Conservation (phyloP, 2,888 invertebrate genomes). For the Polydrusus cervinus region DNA sequence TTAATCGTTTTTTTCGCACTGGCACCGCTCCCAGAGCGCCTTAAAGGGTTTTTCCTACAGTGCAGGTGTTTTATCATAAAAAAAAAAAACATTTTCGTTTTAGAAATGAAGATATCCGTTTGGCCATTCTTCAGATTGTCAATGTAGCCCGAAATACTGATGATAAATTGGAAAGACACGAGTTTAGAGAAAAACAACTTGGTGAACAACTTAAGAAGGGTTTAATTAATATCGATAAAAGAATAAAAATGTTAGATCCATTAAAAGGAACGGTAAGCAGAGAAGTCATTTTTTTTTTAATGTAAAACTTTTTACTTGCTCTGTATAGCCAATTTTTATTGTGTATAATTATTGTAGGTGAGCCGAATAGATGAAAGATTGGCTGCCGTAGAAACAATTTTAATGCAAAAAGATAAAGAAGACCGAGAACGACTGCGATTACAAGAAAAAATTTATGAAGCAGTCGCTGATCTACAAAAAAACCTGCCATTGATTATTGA, state of each 20-base stretch:
- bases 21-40: too few species aligned
- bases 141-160: conserved; percentile 86
- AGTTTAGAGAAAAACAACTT: conserved; percentile 84
- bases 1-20: too few species aligned
- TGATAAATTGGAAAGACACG: conserved; percentile 89
- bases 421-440: conserved; percentile 78
- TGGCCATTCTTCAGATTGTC: conserved; percentile 86
- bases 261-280: conserved; percentile 80
- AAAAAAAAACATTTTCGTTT: conserved; percentile 32
- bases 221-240: conserved; percentile 81
- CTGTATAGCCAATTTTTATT: background rate
- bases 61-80: too few species aligned
- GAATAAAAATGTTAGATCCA: conserved; percentile 81
- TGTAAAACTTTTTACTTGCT: background rate
- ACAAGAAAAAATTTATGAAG: conserved; percentile 77
- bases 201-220: conserved; percentile 87
- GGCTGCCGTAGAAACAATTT: conserved; percentile 83
- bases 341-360: conserved; percentile 63
- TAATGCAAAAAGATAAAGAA: conserved; percentile 82
- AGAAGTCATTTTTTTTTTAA: conserved; percentile 72
- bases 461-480: conserved; percentile 73
- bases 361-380: conserved; percentile 83
- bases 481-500: conserved; percentile 72
- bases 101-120: conserved; percentile 83
- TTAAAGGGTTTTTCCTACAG: too few species aligned